phyloP scores from a whole-genome alignment of 2,797 vertebrate genomes.

The Coreius guichenoti region DNA sequence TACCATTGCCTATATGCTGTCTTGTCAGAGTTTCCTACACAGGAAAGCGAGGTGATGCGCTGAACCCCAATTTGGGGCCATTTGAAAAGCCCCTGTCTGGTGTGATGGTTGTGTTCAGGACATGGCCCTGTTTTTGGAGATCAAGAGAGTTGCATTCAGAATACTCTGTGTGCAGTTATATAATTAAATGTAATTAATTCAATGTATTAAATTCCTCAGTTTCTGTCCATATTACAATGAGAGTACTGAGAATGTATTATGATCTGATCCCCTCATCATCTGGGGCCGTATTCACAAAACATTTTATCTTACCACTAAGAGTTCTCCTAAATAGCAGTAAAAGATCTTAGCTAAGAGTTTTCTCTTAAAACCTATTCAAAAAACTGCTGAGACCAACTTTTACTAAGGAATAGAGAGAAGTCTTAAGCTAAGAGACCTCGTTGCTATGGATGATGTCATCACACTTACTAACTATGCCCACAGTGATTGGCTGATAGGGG shows the following conservation, averaged over 20 bases:
- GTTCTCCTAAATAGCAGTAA: no score
- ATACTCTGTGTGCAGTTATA: background rate
- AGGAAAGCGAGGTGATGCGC: slow-evolving; percentile 53
- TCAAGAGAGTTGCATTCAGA: slow-evolving; percentile 1
- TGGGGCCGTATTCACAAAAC: no score
- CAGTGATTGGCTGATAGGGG: no score
- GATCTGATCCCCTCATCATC: background rate
- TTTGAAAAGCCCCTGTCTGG: slow-evolving; percentile 71
- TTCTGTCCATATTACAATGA: background rate
- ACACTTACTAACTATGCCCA: no score
- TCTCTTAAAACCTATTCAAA: no score
- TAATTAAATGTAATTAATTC: background rate
- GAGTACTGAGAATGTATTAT: background rate
- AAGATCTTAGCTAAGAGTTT: no score
- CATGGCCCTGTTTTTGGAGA: slow-evolving; percentile 69
- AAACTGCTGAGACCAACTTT: no score
- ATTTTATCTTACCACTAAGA: no score
- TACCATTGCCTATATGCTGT: slow-evolving; percentile 69
- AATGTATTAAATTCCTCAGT: background rate
- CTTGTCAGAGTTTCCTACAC: slow-evolving; percentile 67
- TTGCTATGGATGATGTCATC: no score
- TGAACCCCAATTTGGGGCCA: slow-evolving; percentile 73
- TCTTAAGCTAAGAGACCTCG: no score
- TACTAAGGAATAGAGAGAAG: no score
- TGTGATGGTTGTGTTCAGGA: slow-evolving; percentile 60